Conservation (phyloP, 1,140 invertebrate genomes). For the Eueides isabella region DNA sequence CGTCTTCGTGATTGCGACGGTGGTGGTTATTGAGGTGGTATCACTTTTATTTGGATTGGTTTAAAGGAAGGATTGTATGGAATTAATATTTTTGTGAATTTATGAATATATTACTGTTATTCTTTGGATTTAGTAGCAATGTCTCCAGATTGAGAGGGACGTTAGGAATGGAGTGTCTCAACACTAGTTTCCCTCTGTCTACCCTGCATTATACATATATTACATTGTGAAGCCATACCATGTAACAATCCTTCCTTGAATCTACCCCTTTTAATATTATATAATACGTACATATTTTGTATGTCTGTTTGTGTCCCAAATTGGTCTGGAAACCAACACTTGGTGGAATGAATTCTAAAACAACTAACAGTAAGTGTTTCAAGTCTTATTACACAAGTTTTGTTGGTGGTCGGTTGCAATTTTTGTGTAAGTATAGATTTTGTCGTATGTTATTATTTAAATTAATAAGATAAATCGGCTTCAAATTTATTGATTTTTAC, state of each 20-base stretch:
- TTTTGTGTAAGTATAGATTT: not conserved
- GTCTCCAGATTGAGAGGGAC: not conserved
- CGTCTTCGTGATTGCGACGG: no score
- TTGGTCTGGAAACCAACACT: not conserved
- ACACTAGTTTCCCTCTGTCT: not conserved
- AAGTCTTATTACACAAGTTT: not conserved
- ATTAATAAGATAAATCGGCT: not conserved
- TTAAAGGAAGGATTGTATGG: not conserved
- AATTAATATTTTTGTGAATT: not conserved
- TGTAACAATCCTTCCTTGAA: conserved; percentile 1
- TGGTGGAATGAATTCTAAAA: not conserved
- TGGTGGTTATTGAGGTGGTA: no score
- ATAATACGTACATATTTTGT: not conserved
- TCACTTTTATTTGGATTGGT: no score
- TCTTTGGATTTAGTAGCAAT: no score
- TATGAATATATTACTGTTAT: not conserved
- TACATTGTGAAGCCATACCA: no score
- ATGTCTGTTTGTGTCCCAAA: not conserved
- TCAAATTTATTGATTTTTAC: no score
- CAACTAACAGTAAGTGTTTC: conserved; percentile 9
- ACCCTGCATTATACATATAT: not conserved
- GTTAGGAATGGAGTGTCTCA: not conserved
- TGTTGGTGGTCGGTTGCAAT: not conserved
- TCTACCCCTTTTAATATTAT: not conserved
- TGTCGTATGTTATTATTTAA: not conserved